Conservation (phyloP, 2,113 vertebrate species). For the Cinclus cinclus region DNA sequence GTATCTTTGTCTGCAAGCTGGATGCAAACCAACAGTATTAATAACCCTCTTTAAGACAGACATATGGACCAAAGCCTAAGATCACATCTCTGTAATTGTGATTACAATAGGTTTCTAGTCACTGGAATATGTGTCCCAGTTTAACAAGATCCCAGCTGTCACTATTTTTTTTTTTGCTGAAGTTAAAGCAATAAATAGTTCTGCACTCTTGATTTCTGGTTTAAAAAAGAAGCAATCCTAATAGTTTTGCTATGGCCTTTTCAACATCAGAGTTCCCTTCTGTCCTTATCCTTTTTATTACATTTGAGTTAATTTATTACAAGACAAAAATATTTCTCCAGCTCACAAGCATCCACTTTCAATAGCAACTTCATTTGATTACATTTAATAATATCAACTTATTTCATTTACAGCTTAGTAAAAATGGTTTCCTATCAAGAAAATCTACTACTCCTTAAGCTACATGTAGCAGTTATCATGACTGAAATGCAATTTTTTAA, state of each 20-base stretch:
- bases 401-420: neutral
- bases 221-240: neutral
- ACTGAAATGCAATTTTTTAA: neutral
- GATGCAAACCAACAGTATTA: constrained; percentile 39
- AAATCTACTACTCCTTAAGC: neutral
- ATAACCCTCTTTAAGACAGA: constrained; percentile 38
- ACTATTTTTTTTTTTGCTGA: neutral
- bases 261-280: neutral
- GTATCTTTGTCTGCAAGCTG: constrained; percentile 31
- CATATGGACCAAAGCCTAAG: constrained; percentile 20
- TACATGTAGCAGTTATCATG: neutral
- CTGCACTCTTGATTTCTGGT: neutral
- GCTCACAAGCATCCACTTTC: neutral
- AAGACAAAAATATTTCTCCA: neutral
- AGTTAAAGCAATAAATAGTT: neutral
- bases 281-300: neutral
- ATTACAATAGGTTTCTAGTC: constrained; percentile 19
- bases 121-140: neutral
- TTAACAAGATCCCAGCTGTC: neutral
- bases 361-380: neutral
- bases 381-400: neutral
- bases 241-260: neutral
- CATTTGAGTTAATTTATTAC: neutral
- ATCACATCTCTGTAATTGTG: neutral
- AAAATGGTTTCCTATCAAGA: neutral